A percentile compares a stretch with the other conserved stretches of the same genome.
phyloP scores from a whole-genome alignment of 2,113 vertebrate genomes.

The Microtus pennsylvanicus region DNA sequence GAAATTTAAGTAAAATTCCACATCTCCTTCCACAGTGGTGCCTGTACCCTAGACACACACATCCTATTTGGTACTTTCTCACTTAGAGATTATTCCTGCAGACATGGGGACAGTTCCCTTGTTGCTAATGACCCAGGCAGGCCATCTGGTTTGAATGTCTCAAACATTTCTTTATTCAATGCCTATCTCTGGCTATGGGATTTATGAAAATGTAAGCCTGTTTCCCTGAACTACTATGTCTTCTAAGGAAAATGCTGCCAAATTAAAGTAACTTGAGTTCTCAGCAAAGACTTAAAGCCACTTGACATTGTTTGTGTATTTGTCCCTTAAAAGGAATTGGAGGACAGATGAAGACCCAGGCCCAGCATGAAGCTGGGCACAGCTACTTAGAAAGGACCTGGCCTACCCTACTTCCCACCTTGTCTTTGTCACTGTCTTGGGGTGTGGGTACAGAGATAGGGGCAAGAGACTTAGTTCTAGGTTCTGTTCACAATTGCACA shows the following conservation, averaged over 20 bases:
- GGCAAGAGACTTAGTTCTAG: not conserved
- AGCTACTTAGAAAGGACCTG: not conserved
- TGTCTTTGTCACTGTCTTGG: not conserved
- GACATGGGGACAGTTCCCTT: not conserved
- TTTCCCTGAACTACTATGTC: not conserved
- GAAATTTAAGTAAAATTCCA: conserved; percentile 77
- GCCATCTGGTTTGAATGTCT: not conserved
- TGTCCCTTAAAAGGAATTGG: not conserved
- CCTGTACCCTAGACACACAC: conserved; percentile 45
- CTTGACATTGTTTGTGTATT: not conserved
- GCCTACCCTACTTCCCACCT: not conserved
- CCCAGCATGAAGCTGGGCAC: not conserved
- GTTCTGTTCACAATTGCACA: not conserved
- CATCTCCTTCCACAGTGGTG: conserved; percentile 59
- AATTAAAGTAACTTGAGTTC: not conserved
- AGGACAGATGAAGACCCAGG: not conserved
- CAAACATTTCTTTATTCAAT: not conserved
- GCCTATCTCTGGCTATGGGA: not conserved
- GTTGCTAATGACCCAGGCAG: conserved; percentile 52
- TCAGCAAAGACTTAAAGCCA: not conserved
- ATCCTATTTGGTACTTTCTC: conserved; percentile 61
- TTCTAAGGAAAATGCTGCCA: conserved; percentile 31
- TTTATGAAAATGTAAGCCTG: not conserved
- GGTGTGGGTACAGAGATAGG: not conserved
- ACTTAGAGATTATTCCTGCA: conserved; percentile 64